Evolutionary conservation across 2,113 vertebrate species (phyloP), one percentile per base, ranked within the genome.

Genomic region (Xiphorhynchus elegans): DNA sequence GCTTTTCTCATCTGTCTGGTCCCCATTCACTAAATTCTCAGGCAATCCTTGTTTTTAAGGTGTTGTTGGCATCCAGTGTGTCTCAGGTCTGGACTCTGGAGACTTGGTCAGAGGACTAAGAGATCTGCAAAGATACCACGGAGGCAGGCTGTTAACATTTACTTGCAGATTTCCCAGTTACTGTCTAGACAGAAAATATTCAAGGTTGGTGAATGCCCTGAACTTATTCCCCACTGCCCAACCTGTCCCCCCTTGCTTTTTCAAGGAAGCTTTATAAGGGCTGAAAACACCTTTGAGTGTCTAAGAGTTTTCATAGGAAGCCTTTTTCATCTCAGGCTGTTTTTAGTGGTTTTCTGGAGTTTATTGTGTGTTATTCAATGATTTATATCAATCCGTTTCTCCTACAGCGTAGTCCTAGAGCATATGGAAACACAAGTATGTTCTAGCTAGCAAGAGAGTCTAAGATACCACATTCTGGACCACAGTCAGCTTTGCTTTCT

Each of bases 111-210:
- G 46, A 47, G 70, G 82, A 85, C 90, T 67, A 89, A 93, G 89
- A 92, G 79, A 75, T 64, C 70, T 83, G 28, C 18, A 74, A 66
- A 85, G 47, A 84, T 76, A 58, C 6, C n/a, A 66, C 35, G 74
- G 39, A 82, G 76, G 55, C 83, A 87, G 47, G 60, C 72, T 75
- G 88, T 94, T 94, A 91, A 84, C 80, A 82, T 95, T 92, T 95
- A 84, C 72, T 95, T 24, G 20, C 47, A 73, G 88, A 68, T 70
- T 74, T 63, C 80, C 59, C 74, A 84, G 78, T 90, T 93, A 88
- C 46, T 63, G 42, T 77, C 58, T 46, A 67, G 63, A 73, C 28
- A 55, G 86, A 83, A 82, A 89, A 79, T 85, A 77, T 21, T 55
- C 11, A 70, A 89, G 39, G 21, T 86, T n/a, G 26, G 47, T 11